phyloP scores from a whole-genome alignment of 2,888 invertebrate species.

The Neria commutata region DNA sequence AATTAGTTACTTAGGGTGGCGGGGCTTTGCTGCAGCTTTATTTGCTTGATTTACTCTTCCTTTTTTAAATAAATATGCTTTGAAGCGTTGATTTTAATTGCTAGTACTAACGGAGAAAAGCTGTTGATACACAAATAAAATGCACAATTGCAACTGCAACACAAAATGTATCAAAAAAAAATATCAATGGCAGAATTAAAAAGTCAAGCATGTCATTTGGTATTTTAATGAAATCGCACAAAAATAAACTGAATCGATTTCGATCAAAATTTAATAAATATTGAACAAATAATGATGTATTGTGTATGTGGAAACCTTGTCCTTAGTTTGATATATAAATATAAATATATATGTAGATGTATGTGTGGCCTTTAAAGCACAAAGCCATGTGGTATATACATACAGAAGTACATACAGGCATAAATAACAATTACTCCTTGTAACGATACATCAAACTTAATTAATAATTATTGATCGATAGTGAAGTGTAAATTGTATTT shows the following conservation, averaged over 20 bases:
- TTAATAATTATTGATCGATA: neutral
- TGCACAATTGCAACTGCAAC: neutral
- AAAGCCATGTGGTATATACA: too few species aligned
- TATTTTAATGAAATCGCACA: too few species aligned
- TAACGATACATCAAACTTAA: too few species aligned
- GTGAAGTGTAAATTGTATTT: neutral
- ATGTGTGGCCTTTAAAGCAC: too few species aligned
- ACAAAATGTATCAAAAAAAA: neutral
- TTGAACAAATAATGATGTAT: slow-evolving; percentile 1
- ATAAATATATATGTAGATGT: too few species aligned
- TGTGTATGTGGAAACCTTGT: slow-evolving; percentile 3
- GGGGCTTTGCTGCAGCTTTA: slow-evolving; percentile 12
- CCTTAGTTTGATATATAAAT: too few species aligned
- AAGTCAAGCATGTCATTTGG: too few species aligned
- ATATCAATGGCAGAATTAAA: neutral
- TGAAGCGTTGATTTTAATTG: neutral
- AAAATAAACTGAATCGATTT: too few species aligned
- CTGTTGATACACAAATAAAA: neutral
- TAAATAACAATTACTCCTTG: too few species aligned
- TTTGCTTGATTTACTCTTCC: neutral
- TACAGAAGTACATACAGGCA: too few species aligned
- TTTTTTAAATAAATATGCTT: neutral
- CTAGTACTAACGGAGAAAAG: neutral
- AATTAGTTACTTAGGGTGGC: slow-evolving; percentile 16
- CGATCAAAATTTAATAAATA: too few species aligned